Base-by-base conservation (phyloP, 2,888 invertebrate species). In the Corythucha ciliata region DNA sequence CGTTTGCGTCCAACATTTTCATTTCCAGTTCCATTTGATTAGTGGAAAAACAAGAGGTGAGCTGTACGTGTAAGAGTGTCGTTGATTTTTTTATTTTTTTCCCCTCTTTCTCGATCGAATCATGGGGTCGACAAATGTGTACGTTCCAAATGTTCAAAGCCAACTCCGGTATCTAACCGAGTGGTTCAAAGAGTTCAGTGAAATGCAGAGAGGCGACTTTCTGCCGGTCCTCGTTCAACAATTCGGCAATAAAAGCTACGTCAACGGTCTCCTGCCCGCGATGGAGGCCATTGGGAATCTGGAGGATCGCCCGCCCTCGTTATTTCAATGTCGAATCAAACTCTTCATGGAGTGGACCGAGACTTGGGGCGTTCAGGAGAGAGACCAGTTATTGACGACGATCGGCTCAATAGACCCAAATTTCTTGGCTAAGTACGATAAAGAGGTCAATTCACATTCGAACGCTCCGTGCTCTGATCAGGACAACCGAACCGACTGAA, bases 101-200 rank as follows among this genome's bases (percentile, higher is more conserved):
- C 10, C 29, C 10, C 18, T 48, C 22, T n/a, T n/a, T 39, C n/a
- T n/a, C n/a, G n/a, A n/a, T n/a, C n/a, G n/a, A n/a, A n/a, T n/a
- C n/a, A 60, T 59, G 60, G 58, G 55, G 24, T 59, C 59, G 21
- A 58, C 54, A 26, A 57, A 59, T 29, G 57, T 58, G 10, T 63
- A 62, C 51, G 58, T 59, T 56, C 65, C 75, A 46, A 72, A 74
- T 55, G 68, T 78, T 27, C 83, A 83, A 64, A 81, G 81, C 3
- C 88, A 90, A 69, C 73, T 89, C 62, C 75, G 84, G 49, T 90
- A 88, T 66, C 72, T 89, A 59, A 72, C 83, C 52, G 83, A 86
- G 65, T 90, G 90, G 90, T 90, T 90, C 64, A 77, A 79, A 63
- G 88, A 89, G 69, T 90, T 87, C 78, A 88, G 88, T 65, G 89